Conservation (phyloP, 2,113 vertebrate genomes). For the Halichoerus grypus region DNA sequence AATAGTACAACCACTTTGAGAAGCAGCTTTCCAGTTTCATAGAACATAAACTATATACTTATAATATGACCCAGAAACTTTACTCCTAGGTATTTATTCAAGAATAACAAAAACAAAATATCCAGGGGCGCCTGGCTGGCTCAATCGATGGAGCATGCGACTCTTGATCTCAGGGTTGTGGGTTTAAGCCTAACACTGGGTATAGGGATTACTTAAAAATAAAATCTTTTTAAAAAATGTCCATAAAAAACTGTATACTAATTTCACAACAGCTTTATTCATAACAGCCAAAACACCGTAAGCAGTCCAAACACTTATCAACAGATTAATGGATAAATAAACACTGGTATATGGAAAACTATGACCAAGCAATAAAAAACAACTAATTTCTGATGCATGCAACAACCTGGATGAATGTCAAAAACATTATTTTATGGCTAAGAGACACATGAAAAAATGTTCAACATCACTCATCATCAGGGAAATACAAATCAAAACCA, state of each 20-base stretch:
- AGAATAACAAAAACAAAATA: slow-evolving; percentile 38
- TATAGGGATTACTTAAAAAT: neutral
- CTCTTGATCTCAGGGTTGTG: neutral
- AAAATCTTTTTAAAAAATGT: neutral
- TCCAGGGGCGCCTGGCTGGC: neutral
- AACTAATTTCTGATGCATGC: slow-evolving; percentile 5
- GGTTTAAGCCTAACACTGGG: neutral
- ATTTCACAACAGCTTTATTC: slow-evolving; percentile 3
- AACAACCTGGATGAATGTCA: neutral
- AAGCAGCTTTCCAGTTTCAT: neutral
- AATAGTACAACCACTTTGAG: neutral
- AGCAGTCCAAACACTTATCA: slow-evolving; percentile 14
- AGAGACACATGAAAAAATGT: neutral
- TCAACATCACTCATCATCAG: neutral
- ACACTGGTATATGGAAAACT: neutral
- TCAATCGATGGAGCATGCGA: neutral
- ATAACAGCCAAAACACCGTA: neutral
- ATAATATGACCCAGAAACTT: neutral
- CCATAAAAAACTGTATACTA: neutral
- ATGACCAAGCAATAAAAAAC: slow-evolving; percentile 8
- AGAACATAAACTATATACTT: slow-evolving; percentile 21
- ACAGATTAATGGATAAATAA: neutral
- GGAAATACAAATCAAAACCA: neutral
- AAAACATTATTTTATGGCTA: neutral
- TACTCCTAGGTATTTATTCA: neutral